Evolutionary conservation across 2,888 invertebrate species (phyloP).

Genomic region (Zaprionus lineosus): DNA sequence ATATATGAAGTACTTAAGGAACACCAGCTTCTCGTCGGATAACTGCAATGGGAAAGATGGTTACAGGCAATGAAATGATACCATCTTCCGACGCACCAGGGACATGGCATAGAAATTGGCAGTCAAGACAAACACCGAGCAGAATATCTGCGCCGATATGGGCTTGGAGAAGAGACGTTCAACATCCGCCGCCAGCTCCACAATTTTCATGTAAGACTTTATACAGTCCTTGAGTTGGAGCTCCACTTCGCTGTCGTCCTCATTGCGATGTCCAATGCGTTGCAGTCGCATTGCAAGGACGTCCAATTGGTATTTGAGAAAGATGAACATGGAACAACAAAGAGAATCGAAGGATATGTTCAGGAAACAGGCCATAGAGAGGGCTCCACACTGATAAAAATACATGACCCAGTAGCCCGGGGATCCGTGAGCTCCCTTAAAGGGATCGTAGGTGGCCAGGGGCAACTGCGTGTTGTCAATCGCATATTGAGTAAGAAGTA

Average conservation of each 20-base stretch:
- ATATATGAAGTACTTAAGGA: constrained; percentile 56
- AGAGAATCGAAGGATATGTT: constrained; percentile 76
- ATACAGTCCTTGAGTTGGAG: constrained; percentile 62
- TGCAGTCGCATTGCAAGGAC: constrained; percentile 67
- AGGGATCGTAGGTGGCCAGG: constrained; percentile 54
- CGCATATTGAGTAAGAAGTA: constrained; percentile 49
- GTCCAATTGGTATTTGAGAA: constrained; percentile 67
- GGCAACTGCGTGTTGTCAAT: constrained; percentile 51
- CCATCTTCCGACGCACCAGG: constrained; percentile 47
- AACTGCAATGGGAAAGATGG: constrained; percentile 26
- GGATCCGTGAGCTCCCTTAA: constrained; percentile 32
- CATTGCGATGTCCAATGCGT: constrained; percentile 41
- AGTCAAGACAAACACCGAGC: constrained; percentile 74
- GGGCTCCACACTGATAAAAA: constrained; percentile 48
- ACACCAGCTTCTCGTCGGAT: constrained; percentile 35
- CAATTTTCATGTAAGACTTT: constrained; percentile 49
- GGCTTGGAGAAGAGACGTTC: constrained; percentile 68
- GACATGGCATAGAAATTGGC: constrained; percentile 78
- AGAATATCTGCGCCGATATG: constrained; percentile 73
- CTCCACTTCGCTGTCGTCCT: constrained; percentile 8
- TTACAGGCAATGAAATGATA: neutral
- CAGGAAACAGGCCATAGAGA: constrained; percentile 46
- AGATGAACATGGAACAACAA: constrained; percentile 65
- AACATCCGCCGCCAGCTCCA: constrained; percentile 47
- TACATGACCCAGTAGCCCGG: constrained; percentile 51